Conservation (phyloP, 2,888 invertebrate species). For the Parnassius mnemosyne region DNA sequence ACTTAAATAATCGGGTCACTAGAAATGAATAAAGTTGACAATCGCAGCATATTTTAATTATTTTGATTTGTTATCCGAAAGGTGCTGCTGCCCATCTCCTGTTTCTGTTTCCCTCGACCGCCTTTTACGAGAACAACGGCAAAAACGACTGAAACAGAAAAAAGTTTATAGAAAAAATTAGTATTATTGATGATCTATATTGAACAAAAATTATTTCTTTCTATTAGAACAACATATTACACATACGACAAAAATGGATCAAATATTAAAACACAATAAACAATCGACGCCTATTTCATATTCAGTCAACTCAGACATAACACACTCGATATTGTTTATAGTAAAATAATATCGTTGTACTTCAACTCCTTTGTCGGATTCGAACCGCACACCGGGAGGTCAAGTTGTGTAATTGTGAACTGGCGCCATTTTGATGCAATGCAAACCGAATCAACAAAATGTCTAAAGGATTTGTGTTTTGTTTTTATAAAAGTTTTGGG, state of each 20-base stretch:
- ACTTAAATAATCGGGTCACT: no score
- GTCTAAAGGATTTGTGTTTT: not conserved
- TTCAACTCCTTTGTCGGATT: constrained; percentile 23
- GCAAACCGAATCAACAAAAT: not conserved
- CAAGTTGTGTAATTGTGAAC: constrained; percentile 7
- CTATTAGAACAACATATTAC: not conserved
- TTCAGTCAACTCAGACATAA: constrained; percentile 9
- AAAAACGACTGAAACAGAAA: no score
- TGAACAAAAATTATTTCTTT: no score
- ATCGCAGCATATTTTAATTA: no score
- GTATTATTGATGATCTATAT: no score
- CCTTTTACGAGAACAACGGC: no score
- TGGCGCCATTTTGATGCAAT: constrained; percentile 22
- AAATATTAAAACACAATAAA: not conserved
- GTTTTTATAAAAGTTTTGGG: not conserved
- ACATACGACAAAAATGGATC: not conserved
- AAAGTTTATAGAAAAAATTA: no score
- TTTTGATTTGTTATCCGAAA: no score
- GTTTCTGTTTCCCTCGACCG: no score
- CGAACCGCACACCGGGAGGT: constrained; percentile 25
- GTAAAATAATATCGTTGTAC: constrained; percentile 16
- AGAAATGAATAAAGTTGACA: no score
- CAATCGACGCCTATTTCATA: constrained; percentile 1
- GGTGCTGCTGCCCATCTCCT: no score
- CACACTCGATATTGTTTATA: constrained; percentile 17